Conservation (phyloP, 2,888 invertebrate species). For the Bombyx huttoni region DNA sequence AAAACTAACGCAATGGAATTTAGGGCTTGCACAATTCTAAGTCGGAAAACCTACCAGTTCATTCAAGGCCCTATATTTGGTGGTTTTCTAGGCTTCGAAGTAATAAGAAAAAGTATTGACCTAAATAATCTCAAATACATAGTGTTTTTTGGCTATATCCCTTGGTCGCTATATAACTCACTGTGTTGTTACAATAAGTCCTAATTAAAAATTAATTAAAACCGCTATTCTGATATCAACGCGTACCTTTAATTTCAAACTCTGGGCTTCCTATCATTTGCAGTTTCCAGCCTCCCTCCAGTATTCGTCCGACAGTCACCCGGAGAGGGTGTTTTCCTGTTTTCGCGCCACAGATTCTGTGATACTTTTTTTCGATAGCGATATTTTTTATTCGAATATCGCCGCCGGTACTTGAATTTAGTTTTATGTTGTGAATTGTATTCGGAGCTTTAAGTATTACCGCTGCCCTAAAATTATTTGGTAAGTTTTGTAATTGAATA, state of each 20-base stretch:
- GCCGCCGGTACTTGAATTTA: constrained; percentile 5
- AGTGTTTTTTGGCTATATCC: too few species aligned
- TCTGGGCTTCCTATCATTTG: constrained; percentile 39
- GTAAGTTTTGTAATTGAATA: too few species aligned
- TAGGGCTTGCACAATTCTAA: too few species aligned
- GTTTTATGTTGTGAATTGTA: constrained; percentile 3
- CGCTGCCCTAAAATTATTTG: too few species aligned
- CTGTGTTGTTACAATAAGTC: not conserved
- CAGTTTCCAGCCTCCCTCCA: constrained; percentile 28
- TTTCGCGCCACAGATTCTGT: constrained; percentile 27
- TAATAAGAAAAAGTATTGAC: too few species aligned
- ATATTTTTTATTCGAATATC: constrained; percentile 10
- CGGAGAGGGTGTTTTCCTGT: constrained; percentile 23
- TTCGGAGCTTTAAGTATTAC: not conserved
- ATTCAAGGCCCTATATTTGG: too few species aligned
- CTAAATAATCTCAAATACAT: too few species aligned
- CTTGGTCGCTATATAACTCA: too few species aligned
- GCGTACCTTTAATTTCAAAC: constrained; percentile 32
- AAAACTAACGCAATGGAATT: too few species aligned
- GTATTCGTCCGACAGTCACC: constrained; percentile 27
- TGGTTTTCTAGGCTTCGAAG: too few species aligned
- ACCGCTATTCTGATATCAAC: constrained; percentile 13
- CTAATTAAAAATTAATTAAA: constrained; percentile 4
- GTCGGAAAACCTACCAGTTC: too few species aligned
- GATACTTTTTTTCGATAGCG: constrained; percentile 23